Percentiles rank a stretch among this genome's conserved stretches.
phyloP scores from a whole-genome alignment of 2,888 invertebrate species.

The Noctua janthina region DNA sequence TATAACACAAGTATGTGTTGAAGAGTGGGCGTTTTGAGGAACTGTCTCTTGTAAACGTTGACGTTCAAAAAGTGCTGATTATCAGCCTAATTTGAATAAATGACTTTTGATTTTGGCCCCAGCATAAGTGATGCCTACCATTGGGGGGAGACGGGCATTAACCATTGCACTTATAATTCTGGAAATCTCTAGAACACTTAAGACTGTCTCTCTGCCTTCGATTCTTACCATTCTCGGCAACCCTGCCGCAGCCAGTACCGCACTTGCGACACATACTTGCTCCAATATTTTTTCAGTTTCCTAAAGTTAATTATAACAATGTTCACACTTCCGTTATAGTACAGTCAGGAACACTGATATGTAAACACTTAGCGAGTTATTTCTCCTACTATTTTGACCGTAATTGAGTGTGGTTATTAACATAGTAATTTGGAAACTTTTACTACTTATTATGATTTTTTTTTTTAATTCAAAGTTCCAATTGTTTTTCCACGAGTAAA shows the following conservation, averaged over 20 bases:
- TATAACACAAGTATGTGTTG: too few relatives aligned
- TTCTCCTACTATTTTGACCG: background rate
- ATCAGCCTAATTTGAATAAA: too few relatives aligned
- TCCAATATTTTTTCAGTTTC: constrained; percentile 54
- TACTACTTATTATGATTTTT: background rate
- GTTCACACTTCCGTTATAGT: constrained; percentile 53
- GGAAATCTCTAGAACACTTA: background rate
- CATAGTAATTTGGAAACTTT: background rate
- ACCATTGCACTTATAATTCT: background rate
- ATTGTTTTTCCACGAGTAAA: background rate
- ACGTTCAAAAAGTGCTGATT: too few relatives aligned
- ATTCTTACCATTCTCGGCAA: constrained; percentile 6
- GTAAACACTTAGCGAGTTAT: background rate
- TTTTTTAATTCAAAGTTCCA: background rate
- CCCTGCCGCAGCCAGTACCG: constrained; percentile 26
- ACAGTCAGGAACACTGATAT: background rate
- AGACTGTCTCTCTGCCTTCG: background rate
- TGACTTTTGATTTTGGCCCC: background rate
- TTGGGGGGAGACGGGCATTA: background rate
- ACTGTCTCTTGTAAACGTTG: too few relatives aligned
- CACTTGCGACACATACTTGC: constrained; percentile 53
- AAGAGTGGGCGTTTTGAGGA: too few relatives aligned
- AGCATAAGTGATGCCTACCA: too few relatives aligned
- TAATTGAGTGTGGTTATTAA: background rate
- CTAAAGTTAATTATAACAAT: constrained; percentile 48